These are phyloP conservation scores for Drosophila limbata DNA, from an alignment of 2,888 invertebrate species.

Conservation along the genomic window DNA sequence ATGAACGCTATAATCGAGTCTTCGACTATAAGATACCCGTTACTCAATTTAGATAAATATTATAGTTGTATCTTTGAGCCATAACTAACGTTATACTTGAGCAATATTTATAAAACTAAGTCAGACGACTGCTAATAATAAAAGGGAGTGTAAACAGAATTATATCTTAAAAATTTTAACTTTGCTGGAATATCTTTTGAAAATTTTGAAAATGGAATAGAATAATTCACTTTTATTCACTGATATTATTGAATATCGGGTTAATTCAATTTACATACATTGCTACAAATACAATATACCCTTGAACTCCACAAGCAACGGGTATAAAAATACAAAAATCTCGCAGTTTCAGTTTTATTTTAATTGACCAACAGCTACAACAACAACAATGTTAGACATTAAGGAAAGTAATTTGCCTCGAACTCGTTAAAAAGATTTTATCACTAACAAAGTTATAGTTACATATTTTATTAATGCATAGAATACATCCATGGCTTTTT, in stretches of 20 bases:
- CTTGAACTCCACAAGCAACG: neutral
- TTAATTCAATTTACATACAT: neutral
- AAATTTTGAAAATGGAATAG: neutral
- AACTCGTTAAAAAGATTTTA: constrained; percentile 27
- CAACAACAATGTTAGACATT: constrained; percentile 24
- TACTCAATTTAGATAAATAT: neutral
- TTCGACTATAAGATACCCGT: neutral
- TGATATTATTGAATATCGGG: neutral
- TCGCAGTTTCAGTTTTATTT: constrained; percentile 47
- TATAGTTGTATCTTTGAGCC: neutral
- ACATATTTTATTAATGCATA: constrained; percentile 20
- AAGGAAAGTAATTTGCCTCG: constrained; percentile 52
- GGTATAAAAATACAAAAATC: constrained; percentile 19
- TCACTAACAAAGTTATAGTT: constrained; percentile 23
- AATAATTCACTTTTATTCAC: neutral
- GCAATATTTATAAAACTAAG: too few species aligned
- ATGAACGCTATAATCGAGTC: neutral
- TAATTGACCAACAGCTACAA: constrained; percentile 56
- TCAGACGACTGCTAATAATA: neutral
- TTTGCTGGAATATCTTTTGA: too few species aligned
- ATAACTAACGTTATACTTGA: too few species aligned
- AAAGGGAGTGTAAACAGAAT: too few species aligned
- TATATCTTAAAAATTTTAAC: too few species aligned
- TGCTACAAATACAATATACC: neutral
- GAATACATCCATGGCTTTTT: constrained; percentile 5